Conservation (phyloP, 2,888 invertebrate genomes). For the Cheilosia grossa region DNA sequence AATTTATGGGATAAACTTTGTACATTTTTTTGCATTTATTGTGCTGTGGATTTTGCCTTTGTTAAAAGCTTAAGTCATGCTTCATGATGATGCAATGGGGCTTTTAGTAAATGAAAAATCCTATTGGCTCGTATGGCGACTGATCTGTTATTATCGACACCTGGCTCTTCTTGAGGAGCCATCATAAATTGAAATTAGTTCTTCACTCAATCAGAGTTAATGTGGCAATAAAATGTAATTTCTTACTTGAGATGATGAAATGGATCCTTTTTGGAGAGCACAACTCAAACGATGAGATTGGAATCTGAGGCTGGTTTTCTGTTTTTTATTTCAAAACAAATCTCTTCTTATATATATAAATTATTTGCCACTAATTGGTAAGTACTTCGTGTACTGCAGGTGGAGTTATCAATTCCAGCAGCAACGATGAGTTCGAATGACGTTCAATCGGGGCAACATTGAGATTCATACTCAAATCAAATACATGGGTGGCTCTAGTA, state of each 20-base stretch:
- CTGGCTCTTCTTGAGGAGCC: neutral
- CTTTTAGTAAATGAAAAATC: constrained; percentile 10
- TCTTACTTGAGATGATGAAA: neutral
- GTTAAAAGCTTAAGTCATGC: neutral
- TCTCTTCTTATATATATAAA: too few relatives aligned
- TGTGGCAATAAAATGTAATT: neutral
- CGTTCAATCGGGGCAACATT: too few relatives aligned
- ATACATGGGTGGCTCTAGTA: too few relatives aligned
- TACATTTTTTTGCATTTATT: neutral
- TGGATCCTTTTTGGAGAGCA: neutral
- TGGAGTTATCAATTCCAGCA: too few relatives aligned
- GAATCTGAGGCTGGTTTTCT: too few relatives aligned
- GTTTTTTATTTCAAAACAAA: too few relatives aligned
- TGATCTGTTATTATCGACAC: constrained; percentile 10
- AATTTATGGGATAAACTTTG: constrained; percentile 15
- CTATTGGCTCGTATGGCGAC: neutral
- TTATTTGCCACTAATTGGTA: too few relatives aligned
- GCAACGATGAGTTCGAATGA: too few relatives aligned
- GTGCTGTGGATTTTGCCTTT: constrained; percentile 12
- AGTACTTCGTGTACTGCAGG: too few relatives aligned
- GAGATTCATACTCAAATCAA: too few relatives aligned
- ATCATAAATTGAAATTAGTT: neutral
- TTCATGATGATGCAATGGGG: constrained; percentile 26
- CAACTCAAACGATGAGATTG: too few relatives aligned
- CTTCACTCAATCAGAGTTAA: neutral